These are phyloP conservation scores for Campoplex nolae DNA, from an alignment of 2,888 invertebrate species.

Conservation along the genomic window DNA sequence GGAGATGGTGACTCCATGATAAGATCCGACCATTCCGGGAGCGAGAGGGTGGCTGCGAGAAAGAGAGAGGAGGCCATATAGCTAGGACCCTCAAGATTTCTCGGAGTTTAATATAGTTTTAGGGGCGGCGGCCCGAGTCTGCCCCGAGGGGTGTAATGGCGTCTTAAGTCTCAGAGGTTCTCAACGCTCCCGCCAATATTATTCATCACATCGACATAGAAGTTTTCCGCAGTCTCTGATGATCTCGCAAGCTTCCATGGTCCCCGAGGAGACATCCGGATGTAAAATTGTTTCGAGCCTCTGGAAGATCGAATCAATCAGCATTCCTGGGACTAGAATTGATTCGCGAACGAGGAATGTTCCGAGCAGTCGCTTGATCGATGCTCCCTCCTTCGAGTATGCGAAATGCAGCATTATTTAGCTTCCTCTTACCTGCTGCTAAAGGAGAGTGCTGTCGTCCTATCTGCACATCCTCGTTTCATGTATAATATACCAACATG, in stretches of 20 bases:
- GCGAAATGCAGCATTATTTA: constrained; percentile 48
- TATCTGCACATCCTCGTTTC: constrained; percentile 56
- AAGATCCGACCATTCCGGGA: constrained; percentile 45
- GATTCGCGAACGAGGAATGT: not conserved
- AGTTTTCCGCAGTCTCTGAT: not conserved
- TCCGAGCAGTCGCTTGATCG: not conserved
- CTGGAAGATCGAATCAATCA: not conserved
- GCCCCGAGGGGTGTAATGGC: constrained; percentile 82
- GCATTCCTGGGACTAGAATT: not conserved
- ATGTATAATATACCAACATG: constrained; percentile 44
- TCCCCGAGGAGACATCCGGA: not conserved
- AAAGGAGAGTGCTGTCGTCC: constrained; percentile 57
- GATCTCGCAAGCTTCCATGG: no score
- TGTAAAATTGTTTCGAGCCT: not conserved
- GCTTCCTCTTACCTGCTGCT: constrained; percentile 39
- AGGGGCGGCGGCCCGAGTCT: constrained; percentile 82
- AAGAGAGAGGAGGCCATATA: constrained; percentile 72
- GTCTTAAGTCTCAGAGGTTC: constrained; percentile 84
- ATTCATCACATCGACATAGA: constrained; percentile 1
- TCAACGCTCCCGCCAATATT: constrained; percentile 72
- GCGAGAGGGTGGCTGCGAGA: constrained; percentile 55
- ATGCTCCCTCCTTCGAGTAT: not conserved
- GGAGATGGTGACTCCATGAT: constrained; percentile 43
- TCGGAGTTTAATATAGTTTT: constrained; percentile 84
- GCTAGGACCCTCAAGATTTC: constrained; percentile 82